phyloP scores from a whole-genome alignment of 2,113 vertebrate species.

The Apodemus sylvaticus region DNA sequence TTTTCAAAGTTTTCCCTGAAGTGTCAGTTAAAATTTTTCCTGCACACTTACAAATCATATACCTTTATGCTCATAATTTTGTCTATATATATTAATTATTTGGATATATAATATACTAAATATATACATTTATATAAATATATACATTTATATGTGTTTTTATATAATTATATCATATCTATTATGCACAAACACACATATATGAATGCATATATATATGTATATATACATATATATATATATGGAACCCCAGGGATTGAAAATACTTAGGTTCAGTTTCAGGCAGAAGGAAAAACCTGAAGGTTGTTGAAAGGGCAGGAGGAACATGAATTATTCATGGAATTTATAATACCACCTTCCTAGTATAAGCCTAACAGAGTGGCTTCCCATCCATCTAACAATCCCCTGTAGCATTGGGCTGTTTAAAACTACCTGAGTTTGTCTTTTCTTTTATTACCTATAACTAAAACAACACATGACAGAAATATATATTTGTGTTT shows the following conservation, averaged over 20 bases:
- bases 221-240: background rate
- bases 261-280: background rate
- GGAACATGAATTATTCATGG: background rate
- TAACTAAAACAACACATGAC: constrained; percentile 39
- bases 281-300: constrained; percentile 92
- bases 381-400: background rate
- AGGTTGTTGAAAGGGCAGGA: background rate
- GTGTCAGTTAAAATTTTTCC: background rate
- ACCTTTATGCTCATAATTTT: background rate
- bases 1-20: background rate
- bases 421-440: constrained; percentile 64
- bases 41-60: background rate
- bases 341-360: background rate
- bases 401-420: constrained; percentile 20
- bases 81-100: background rate
- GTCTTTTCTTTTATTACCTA: constrained; percentile 34
- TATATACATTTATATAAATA: too few relatives aligned
- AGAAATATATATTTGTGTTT: constrained; percentile 44
- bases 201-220: too few relatives aligned
- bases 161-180: background rate
- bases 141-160: background rate
- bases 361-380: constrained; percentile 1
- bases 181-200: background rate
- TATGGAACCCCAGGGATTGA: background rate
- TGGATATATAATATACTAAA: background rate